A percentile compares a stretch with the other conserved stretches of the same genome.
These are phyloP conservation scores for Bimastos eiseni DNA, from an alignment of 2,888 invertebrate species.

Conservation along the genomic window DNA sequence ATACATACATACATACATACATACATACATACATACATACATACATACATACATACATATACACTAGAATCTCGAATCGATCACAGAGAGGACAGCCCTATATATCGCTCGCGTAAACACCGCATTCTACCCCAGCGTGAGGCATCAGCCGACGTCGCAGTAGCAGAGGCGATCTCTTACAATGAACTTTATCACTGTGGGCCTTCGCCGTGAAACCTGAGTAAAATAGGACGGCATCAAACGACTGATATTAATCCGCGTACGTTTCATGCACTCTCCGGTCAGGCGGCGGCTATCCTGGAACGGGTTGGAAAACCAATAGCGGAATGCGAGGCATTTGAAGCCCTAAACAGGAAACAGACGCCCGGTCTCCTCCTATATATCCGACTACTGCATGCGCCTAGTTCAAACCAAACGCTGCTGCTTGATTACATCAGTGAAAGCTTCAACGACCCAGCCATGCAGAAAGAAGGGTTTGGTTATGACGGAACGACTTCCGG, in stretches of 20 bases:
- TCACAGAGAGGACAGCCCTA: background rate
- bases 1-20: background rate
- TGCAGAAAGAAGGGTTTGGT: background rate
- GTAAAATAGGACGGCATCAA: background rate
- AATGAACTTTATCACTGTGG: background rate
- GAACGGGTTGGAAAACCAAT: background rate
- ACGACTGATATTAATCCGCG: slow-evolving; percentile 13
- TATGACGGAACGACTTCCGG: background rate
- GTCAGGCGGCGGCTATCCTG: background rate
- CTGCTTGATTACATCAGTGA: background rate
- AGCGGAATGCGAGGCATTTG: background rate
- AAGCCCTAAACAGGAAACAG: background rate
- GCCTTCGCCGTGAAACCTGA: background rate
- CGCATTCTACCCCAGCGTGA: background rate
- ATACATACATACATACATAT: background rate
- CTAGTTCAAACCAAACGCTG: background rate
- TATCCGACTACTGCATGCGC: background rate
- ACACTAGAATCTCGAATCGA: background rate
- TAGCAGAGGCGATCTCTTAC: no score
- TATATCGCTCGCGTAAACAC: background rate
- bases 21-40: no score
- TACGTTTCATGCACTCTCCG: background rate
- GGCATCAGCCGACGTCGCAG: no score
- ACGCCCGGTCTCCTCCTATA: background rate
- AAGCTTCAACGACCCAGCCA: background rate